A percentile compares a stretch with the other conserved stretches of the same genome.
Evolutionary conservation across 2,797 vertebrate genomes (phyloP).

Genomic region (Halcyon chelicuti): DNA sequence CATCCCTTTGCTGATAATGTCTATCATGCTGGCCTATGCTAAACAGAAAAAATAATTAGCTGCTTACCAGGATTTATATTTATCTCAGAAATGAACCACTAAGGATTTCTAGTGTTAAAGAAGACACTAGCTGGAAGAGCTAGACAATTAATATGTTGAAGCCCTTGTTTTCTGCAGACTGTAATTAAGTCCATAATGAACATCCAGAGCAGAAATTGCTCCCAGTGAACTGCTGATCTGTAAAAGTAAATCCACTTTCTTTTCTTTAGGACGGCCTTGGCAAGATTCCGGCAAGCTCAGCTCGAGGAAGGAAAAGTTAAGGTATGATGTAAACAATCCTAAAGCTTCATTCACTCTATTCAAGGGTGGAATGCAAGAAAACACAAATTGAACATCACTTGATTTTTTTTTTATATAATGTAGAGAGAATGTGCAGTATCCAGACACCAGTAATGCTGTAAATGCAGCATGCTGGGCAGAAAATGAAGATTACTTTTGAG

Average conservation of each 20-base stretch:
- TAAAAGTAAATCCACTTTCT: neutral
- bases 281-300: constrained; percentile 92
- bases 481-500: neutral
- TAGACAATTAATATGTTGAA: neutral
- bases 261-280: constrained; percentile 88
- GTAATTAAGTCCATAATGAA: neutral
- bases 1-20: neutral
- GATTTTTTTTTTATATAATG: neutral
- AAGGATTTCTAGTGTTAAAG: neutral
- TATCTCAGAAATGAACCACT: neutral
- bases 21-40: neutral
- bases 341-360: neutral
- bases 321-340: constrained; percentile 68
- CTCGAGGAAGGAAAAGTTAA: constrained; percentile 92
- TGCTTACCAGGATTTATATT: neutral
- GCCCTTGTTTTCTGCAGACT: neutral
- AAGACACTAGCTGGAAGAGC: accelerated
- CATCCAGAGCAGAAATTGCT: neutral
- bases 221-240: neutral
- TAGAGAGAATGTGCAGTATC: neutral
- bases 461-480: neutral
- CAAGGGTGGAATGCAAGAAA: neutral
- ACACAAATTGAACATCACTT: neutral
- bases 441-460: neutral
- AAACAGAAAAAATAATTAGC: neutral